phyloP scores from a whole-genome alignment of 92 coral and sea anemone species.

The Phymanthus crucifer region DNA sequence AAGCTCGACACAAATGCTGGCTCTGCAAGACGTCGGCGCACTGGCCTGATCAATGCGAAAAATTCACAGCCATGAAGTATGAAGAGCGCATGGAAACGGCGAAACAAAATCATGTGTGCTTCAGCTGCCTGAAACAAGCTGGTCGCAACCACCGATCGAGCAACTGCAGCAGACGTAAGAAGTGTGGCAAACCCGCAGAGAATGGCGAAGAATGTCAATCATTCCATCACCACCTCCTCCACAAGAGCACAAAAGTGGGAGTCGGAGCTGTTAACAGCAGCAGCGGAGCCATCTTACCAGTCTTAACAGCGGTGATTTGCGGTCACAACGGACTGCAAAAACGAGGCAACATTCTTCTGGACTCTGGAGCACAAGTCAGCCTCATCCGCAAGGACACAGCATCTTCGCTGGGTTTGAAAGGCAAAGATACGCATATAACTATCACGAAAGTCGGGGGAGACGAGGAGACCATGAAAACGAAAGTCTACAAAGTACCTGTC shows the following conservation, averaged over 20 bases:
- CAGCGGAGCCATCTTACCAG: conserved; percentile 42
- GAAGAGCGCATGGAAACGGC: conserved; percentile 36
- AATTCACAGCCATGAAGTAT: conserved; percentile 12
- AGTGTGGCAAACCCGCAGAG: conserved; percentile 29
- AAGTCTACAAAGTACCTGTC: conserved; percentile 47
- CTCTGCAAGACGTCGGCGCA: conserved; percentile 47
- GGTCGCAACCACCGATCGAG: conserved; percentile 51
- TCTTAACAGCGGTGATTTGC: conserved; percentile 34
- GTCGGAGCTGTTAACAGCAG: conserved; percentile 20
- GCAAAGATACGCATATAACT: conserved; percentile 42
- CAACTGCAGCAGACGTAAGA: conserved; percentile 50
- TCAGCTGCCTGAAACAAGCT: conserved; percentile 47
- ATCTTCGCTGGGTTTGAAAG: conserved; percentile 26
- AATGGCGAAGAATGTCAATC: conserved; percentile 15
- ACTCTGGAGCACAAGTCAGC: conserved; percentile 30
- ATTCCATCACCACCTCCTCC: conserved; percentile 31
- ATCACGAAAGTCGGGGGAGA: conserved; percentile 57
- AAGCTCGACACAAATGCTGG: conserved; percentile 35
- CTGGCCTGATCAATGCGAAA: conserved; percentile 54
- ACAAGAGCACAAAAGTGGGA: conserved; percentile 7
- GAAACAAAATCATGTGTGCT: conserved; percentile 60
- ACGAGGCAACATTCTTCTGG: conserved; percentile 22
- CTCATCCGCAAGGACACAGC: conserved; percentile 45
- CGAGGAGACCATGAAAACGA: conserved; percentile 51
- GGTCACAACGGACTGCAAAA: conserved; percentile 30